Percentiles rank a stretch among this genome's conserved stretches.
phyloP scores from a whole-genome alignment of 2,888 invertebrate genomes.

The Phaonia tiefii region DNA sequence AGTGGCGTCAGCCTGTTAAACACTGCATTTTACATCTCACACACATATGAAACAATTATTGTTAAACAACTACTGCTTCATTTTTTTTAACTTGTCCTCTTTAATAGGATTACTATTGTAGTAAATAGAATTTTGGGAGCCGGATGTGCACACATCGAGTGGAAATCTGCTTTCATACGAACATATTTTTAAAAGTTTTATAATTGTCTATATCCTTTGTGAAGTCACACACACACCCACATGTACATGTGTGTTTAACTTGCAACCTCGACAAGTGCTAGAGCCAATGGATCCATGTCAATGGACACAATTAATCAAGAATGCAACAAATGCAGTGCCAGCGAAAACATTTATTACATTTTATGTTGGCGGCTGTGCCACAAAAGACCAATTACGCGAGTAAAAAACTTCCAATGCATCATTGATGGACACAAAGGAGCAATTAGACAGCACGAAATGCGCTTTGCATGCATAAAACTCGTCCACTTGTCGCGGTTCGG shows the following conservation, averaged over 20 bases:
- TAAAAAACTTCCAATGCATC: conserved; percentile 75
- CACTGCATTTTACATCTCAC: too few species aligned
- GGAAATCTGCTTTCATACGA: background rate
- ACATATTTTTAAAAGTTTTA: background rate
- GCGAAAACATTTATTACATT: conserved; percentile 59
- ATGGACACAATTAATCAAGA: conserved; percentile 67
- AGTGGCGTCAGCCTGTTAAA: too few species aligned
- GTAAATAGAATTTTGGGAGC: too few species aligned
- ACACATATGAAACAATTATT: too few species aligned
- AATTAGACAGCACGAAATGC: conserved; percentile 76
- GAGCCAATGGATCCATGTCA: conserved; percentile 56
- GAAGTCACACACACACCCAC: background rate
- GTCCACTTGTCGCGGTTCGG: conserved; percentile 35
- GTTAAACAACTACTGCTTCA: too few species aligned
- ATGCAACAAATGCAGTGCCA: conserved; percentile 56
- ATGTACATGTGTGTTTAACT: background rate
- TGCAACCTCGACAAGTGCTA: conserved; percentile 12
- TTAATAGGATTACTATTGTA: too few species aligned
- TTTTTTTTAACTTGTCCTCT: too few species aligned
- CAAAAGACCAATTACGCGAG: conserved; percentile 75
- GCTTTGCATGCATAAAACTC: conserved; percentile 77
- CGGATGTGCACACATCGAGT: background rate
- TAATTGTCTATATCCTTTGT: background rate
- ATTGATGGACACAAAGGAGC: conserved; percentile 78
- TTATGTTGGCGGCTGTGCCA: conserved; percentile 60